Percentiles rank a stretch among this genome's conserved stretches.
phyloP scores from a whole-genome alignment of 2,113 vertebrate genomes.

The Edolisoma coerulescens region DNA sequence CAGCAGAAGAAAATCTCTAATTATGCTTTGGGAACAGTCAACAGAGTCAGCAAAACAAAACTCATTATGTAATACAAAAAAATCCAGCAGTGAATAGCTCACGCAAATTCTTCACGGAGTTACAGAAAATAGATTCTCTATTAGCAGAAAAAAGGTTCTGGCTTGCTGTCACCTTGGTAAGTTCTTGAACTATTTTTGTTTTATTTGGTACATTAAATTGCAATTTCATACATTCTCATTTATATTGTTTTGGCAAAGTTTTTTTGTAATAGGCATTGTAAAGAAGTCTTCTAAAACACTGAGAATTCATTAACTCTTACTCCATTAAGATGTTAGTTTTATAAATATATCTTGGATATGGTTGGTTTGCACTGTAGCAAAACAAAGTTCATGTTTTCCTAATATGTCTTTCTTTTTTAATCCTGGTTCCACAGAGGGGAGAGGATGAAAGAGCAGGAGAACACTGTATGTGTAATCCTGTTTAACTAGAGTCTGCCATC shows the following conservation, averaged over 20 bases:
- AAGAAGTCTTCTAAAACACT: background rate
- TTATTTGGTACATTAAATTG: background rate
- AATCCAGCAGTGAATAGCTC: background rate
- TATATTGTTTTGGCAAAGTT: background rate
- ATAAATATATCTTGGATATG: background rate
- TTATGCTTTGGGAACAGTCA: constrained; percentile 3
- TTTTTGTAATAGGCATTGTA: background rate
- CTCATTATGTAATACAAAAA: constrained; percentile 2
- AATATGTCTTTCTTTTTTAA: background rate
- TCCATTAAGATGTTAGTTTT: background rate
- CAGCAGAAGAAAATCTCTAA: constrained; percentile 29
- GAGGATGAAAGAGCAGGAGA: background rate
- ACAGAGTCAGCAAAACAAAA: constrained; percentile 49
- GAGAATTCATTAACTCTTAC: background rate
- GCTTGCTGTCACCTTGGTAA: background rate
- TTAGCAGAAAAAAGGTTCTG: background rate
- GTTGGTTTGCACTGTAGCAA: background rate
- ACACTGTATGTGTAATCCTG: background rate
- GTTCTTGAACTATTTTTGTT: background rate
- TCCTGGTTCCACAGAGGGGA: background rate
- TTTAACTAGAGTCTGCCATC: background rate
- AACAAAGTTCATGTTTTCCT: background rate
- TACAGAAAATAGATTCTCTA: background rate
- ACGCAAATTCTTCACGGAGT: background rate
- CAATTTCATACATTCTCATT: background rate